Conservation (phyloP, 1,140 invertebrate genomes). For the Drosophila nigromelanica region DNA sequence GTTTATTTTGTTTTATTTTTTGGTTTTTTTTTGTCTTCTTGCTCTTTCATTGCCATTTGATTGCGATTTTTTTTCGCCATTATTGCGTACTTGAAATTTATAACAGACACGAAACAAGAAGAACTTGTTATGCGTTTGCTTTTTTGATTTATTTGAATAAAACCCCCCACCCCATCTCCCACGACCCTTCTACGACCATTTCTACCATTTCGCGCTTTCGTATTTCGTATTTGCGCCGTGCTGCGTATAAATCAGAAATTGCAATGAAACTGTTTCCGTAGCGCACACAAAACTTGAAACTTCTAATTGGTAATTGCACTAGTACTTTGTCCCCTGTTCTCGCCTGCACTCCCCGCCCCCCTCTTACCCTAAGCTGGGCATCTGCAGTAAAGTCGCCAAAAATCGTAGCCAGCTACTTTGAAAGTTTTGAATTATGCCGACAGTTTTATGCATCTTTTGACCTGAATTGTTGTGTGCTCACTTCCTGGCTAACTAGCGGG, state of each 20-base stretch:
- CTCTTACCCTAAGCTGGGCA: not conserved
- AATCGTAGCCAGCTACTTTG: conserved; percentile 39
- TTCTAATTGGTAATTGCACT: conserved; percentile 74
- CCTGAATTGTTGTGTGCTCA: conserved; percentile 29
- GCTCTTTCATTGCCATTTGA: not conserved
- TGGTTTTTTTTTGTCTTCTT: not conserved
- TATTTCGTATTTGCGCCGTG: not conserved
- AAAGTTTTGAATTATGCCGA: conserved; percentile 55
- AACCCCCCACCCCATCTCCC: not conserved
- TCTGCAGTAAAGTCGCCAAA: conserved; percentile 19
- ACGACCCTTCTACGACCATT: not conserved
- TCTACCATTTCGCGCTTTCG: conserved; percentile 10
- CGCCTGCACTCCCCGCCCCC: not conserved
- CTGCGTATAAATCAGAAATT: conserved; percentile 65
- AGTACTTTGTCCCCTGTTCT: conserved; percentile 16
- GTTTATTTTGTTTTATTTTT: not conserved
- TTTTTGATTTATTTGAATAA: conserved; percentile 39
- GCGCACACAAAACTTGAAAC: conserved; percentile 44
- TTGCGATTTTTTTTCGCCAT: conserved; percentile 12
- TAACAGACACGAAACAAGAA: conserved; percentile 14
- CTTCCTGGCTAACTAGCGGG: not conserved
- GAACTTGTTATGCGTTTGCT: conserved; percentile 40
- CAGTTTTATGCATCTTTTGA: conserved; percentile 55
- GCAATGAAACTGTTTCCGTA: conserved; percentile 66
- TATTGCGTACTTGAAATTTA: conserved; percentile 28